A percentile compares a stretch with the other conserved stretches of the same genome.
Conservation (phyloP, 2,888 invertebrate genomes). For the Hyles lineata region DNA sequence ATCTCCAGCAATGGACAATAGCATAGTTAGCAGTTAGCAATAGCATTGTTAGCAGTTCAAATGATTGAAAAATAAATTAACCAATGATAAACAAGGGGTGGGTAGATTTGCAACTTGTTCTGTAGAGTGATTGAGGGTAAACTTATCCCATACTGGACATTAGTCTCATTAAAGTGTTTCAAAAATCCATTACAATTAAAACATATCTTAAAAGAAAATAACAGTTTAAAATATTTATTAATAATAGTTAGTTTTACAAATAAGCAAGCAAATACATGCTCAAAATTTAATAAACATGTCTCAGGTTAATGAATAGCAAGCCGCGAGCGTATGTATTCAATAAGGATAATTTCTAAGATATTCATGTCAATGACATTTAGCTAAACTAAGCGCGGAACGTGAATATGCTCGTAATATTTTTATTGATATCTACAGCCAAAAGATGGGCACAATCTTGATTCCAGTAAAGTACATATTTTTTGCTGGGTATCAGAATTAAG, state of each 20-base stretch:
- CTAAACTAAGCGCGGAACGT: no score
- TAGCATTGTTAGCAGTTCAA: no score
- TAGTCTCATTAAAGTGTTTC: no score
- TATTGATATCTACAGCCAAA: background rate
- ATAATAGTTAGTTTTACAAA: background rate
- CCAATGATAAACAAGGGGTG: no score
- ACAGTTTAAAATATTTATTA: background rate
- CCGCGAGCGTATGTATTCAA: constrained; percentile 31
- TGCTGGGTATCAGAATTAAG: no score
- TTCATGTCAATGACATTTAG: constrained; percentile 55
- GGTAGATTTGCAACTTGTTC: no score
- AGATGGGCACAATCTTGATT: background rate
- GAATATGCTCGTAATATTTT: background rate
- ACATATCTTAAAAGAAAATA: background rate
- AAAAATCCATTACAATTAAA: no score
- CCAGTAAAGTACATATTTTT: background rate
- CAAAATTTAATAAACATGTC: background rate
- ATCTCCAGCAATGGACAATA: no score
- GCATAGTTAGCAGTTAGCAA: no score
- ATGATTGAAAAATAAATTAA: background rate
- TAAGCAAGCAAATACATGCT: constrained; percentile 4
- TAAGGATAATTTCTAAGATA: constrained; percentile 41
- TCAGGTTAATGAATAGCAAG: constrained; percentile 35
- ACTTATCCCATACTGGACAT: no score
- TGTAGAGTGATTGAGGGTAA: no score